Conservation (phyloP, 2,113 vertebrate genomes). For the Pterocles gutturalis region DNA sequence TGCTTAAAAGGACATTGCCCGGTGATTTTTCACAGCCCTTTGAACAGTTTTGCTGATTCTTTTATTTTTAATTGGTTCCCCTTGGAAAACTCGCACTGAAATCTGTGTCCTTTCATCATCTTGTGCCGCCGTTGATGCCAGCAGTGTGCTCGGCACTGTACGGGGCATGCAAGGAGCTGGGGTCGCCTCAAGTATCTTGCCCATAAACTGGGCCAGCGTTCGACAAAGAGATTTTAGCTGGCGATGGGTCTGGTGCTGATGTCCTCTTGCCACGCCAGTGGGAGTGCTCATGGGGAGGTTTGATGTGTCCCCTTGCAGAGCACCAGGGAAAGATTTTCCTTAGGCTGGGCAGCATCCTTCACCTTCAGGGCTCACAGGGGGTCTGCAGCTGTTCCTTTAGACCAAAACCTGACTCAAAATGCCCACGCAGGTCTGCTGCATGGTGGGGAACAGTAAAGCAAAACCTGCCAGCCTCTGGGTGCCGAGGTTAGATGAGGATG, state of each 20-base stretch:
- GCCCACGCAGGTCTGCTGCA: neutral
- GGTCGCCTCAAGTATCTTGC: neutral
- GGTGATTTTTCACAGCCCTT: conserved; percentile 57
- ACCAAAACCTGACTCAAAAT: neutral
- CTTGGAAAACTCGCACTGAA: conserved; percentile 45
- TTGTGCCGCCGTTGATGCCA: neutral
- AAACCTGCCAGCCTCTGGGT: neutral
- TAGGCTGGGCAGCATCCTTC: neutral
- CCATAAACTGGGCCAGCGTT: neutral
- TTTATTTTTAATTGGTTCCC: conserved; percentile 74
- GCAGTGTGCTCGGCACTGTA: neutral
- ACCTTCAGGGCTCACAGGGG: rapidly evolving
- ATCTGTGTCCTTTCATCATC: conserved; percentile 53
- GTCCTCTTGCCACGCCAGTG: neutral
- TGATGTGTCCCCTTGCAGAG: neutral
- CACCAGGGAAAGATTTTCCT: neutral
- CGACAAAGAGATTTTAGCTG: neutral
- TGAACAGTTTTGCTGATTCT: conserved; percentile 59
- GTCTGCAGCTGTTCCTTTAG: rapidly evolving
- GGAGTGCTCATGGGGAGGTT: neutral
- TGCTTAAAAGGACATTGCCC: conserved; percentile 41
- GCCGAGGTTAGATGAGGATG: neutral
- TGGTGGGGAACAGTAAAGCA: neutral
- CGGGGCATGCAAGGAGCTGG: neutral
- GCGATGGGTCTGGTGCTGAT: neutral